Base-by-base conservation (phyloP, 2,113 vertebrate genomes). In the Forbesichthys agassizii region DNA sequence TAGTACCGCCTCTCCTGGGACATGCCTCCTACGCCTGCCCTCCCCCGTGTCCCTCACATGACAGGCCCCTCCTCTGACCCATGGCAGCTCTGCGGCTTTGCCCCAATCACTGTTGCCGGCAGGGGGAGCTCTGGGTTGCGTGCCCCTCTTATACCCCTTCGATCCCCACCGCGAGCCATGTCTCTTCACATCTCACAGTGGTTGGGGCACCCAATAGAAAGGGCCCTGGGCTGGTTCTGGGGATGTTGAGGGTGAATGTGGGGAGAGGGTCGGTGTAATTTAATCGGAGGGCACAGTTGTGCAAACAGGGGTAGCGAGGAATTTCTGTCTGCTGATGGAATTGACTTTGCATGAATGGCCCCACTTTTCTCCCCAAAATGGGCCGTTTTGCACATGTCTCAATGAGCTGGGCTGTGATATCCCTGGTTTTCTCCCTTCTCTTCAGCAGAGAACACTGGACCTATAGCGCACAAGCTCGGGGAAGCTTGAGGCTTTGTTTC, bases 281-380 rank as follows among this genome's bases (percentile, higher is more conserved):
- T 94, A 95, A 96, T 95, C 92, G 82, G 89, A 80, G 91, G 93
- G 92, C 94, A 94, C 96, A 99, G 96, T 96, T 98, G 96, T 94
- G 93, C 91, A 97, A 98, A 98, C 95, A 98, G 90, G 92, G 89
- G 92, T 93, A 94, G 91, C 88, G 83, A 95, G 93, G 94, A 95
- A 95, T 94, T 94, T 94, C 93, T 94, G 93, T 91, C 92, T 89
- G 92, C 92, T 93, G 94, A 94, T 94, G 93, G 92, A 94, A 95
- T 86, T 92, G 93, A 94, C 94, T 94, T 94, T 95, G 93, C 94
- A 88, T 91, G 87, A 95, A 96, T 93, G 90, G 92, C 87, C 88
- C 90, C 81, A 84, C 80, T 88, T 79, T 77, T 59, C 74, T 69
- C 75, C 77, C 73, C 62, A 66, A 86, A 91, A 88, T 82, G 74